phyloP scores from a whole-genome alignment of 2,888 invertebrate species.

The Cephus sareptanus region DNA sequence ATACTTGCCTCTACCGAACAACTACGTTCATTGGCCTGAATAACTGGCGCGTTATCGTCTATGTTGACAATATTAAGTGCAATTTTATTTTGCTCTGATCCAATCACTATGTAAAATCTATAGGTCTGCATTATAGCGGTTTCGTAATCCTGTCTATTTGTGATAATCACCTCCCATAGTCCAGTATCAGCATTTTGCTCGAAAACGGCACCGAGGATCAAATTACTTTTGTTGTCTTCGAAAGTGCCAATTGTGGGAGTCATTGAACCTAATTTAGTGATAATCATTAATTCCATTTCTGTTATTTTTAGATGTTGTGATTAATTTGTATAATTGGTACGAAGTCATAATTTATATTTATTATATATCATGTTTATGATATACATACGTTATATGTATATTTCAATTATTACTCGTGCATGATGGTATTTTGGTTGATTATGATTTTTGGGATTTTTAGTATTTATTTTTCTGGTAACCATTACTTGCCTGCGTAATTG shows the following conservation, averaged over 20 bases:
- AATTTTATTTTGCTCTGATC: constrained; percentile 53
- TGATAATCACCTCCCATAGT: constrained; percentile 48
- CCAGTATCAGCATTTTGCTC: constrained; percentile 7
- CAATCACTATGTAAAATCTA: constrained; percentile 61
- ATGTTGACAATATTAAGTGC: constrained; percentile 67
- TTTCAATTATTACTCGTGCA: not conserved
- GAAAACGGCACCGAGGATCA: constrained; percentile 34
- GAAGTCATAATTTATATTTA: not conserved
- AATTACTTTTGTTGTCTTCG: constrained; percentile 28
- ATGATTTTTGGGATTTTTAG: not conserved
- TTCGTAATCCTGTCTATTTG: constrained; percentile 70
- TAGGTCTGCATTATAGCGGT: constrained; percentile 66
- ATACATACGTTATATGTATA: not conserved
- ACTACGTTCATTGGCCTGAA: constrained; percentile 61
- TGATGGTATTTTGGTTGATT: not conserved
- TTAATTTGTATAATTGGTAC: not conserved
- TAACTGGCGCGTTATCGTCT: constrained; percentile 70
- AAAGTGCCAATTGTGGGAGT: constrained; percentile 26
- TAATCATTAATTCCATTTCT: not conserved
- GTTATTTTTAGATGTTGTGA: not conserved
- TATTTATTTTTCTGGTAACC: not conserved
- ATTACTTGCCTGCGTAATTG: constrained; percentile 65
- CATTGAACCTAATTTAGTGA: constrained; percentile 19
- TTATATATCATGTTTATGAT: not conserved
- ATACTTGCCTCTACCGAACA: constrained; percentile 67